phyloP scores from a whole-genome alignment of 2,797 vertebrate genomes.

The Myiotriccus ornatus region DNA sequence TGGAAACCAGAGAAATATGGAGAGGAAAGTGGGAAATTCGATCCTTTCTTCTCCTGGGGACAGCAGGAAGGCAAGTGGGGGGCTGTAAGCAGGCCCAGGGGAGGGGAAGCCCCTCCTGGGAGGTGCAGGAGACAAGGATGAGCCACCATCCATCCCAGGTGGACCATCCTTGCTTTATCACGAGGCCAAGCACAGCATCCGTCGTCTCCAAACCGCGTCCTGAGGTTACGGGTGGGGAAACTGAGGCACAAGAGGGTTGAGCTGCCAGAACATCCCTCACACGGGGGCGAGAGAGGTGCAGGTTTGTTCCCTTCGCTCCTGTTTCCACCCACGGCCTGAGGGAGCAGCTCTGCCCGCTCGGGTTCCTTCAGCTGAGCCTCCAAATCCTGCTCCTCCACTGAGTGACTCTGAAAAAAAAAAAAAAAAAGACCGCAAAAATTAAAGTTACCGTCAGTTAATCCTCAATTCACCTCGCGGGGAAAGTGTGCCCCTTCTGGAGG shows the following conservation, averaged over 20 bases:
- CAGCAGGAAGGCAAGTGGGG: not conserved
- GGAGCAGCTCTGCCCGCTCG: not conserved
- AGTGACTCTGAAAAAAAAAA: not conserved
- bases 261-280: not conserved
- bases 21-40: not conserved
- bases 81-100: fast-evolving
- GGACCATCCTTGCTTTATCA: not conserved
- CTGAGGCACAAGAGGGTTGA: not conserved
- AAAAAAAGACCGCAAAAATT: not conserved
- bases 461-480: not conserved
- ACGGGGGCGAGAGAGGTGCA: fast-evolving
- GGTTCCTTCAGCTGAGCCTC: not conserved
- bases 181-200: fast-evolving
- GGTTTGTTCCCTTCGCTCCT: not conserved
- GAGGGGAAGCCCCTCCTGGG: not conserved
- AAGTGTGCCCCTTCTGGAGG: not conserved
- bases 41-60: not conserved
- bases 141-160: fast-evolving
- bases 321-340: not conserved
- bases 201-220: not conserved
- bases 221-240: fast-evolving
- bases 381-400: not conserved
- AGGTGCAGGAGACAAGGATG: not conserved
- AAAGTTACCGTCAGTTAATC: not conserved
- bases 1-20: not conserved